Conservation (phyloP, 2,797 vertebrate genomes). For the Xerus rutilus region DNA sequence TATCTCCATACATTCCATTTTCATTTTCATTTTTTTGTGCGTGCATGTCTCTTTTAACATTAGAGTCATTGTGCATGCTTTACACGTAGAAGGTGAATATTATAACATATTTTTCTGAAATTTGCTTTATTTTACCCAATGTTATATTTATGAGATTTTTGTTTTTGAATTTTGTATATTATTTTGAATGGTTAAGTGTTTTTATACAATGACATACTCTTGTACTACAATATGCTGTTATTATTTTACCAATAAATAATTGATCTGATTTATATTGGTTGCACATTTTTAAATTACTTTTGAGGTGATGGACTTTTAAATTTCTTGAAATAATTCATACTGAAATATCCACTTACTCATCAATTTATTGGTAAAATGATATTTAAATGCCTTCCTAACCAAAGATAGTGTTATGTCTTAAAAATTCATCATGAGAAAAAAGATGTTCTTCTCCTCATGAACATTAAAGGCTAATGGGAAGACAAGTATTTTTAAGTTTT, state of each 20-base stretch:
- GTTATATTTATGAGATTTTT: not conserved
- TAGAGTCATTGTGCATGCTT: not conserved
- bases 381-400: slow-evolving; percentile 40
- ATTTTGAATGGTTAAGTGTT: not conserved
- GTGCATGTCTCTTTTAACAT: not conserved
- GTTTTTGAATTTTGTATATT: not conserved
- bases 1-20: not conserved
- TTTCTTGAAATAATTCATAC: slow-evolving; percentile 42
- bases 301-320: not conserved
- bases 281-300: not conserved
- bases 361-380: slow-evolving; percentile 23
- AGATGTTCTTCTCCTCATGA: not conserved
- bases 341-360: not conserved
- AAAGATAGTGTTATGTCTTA: not conserved
- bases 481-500: not conserved
- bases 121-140: not conserved
- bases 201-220: not conserved
- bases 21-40: not conserved
- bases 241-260: slow-evolving; percentile 36
- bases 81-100: not conserved
- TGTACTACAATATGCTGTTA: not conserved
- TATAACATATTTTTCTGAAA: not conserved
- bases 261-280: slow-evolving; percentile 26
- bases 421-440: slow-evolving; percentile 5
- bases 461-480: not conserved